phyloP scores from a whole-genome alignment of 2,113 vertebrate genomes.

The Cichladusa arquata region DNA sequence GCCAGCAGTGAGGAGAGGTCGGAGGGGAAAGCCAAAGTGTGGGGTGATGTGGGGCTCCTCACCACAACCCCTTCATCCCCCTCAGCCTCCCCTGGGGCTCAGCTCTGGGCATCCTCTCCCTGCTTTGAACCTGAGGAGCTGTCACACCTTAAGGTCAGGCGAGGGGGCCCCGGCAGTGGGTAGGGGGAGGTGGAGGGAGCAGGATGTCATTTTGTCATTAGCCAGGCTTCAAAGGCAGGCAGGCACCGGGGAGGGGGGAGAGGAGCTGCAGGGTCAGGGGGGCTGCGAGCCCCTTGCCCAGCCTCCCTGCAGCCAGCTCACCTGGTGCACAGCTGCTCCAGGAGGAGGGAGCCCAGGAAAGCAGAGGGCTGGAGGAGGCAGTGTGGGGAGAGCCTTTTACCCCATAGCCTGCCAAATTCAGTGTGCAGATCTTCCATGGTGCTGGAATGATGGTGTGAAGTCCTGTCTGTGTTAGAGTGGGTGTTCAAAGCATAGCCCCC shows the following conservation, averaged over 20 bases:
- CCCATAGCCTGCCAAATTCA: fast-evolving
- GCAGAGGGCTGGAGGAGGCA: not conserved
- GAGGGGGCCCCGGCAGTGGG: not conserved
- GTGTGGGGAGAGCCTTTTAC: not conserved
- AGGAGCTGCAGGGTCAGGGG: not conserved
- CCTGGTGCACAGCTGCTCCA: slow-evolving; percentile 16
- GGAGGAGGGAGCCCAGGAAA: not conserved
- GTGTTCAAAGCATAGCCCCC: not conserved
- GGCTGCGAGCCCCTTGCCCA: not conserved
- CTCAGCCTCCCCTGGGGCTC: not conserved
- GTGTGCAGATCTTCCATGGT: not conserved
- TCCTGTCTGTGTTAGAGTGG: not conserved
- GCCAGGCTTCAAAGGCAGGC: slow-evolving; percentile 47
- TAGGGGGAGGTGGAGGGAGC: slow-evolving; percentile 1
- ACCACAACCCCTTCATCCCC: not conserved
- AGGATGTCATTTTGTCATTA: slow-evolving; percentile 65
- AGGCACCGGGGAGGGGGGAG: not conserved
- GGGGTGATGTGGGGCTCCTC: not conserved
- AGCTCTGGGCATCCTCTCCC: not conserved
- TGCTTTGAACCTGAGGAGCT: slow-evolving; percentile 46
- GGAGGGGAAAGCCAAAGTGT: not conserved
- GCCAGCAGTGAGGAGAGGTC: fast-evolving
- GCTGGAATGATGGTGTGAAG: not conserved
- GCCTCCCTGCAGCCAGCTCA: not conserved
- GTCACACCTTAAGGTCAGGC: slow-evolving; percentile 59